These are phyloP conservation scores for Melangyna quadrimaculata DNA, from an alignment of 2,888 invertebrate genomes.

Conservation along the genomic window DNA sequence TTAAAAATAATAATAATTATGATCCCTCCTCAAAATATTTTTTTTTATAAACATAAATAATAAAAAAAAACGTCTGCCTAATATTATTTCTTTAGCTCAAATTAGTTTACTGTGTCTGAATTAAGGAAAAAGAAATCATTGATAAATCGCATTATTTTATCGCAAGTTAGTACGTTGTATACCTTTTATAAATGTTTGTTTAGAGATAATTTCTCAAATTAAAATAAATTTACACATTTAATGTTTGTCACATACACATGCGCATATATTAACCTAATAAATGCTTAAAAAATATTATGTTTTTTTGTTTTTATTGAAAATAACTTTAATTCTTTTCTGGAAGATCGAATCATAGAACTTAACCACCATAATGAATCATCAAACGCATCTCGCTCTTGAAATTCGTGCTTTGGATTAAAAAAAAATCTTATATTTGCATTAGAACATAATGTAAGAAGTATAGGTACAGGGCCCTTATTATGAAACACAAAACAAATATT, in stretches of 20 bases:
- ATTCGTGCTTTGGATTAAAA: background rate
- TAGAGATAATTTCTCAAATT: slow-evolving; percentile 72
- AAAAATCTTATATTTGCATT: too few species aligned
- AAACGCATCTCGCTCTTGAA: background rate
- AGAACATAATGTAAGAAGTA: too few species aligned
- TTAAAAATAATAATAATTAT: background rate
- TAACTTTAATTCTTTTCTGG: background rate
- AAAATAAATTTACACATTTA: slow-evolving; percentile 29
- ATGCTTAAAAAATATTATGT: slow-evolving; percentile 16
- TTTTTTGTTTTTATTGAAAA: background rate
- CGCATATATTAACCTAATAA: slow-evolving; percentile 75
- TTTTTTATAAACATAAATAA: background rate
- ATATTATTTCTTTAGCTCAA: slow-evolving; percentile 59
- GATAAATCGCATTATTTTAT: slow-evolving; percentile 23
- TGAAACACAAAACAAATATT: too few species aligned
- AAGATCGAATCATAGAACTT: background rate
- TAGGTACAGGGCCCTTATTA: too few species aligned
- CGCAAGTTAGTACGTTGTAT: slow-evolving; percentile 32
- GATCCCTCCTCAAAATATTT: background rate
- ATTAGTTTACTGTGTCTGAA: slow-evolving; percentile 39
- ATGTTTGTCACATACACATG: slow-evolving; percentile 77
- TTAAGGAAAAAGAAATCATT: background rate
- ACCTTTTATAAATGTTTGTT: slow-evolving; percentile 61
- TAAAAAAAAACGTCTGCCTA: slow-evolving; percentile 36
- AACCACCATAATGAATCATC: too few species aligned